Percentiles rank a stretch among this genome's conserved stretches.
Evolutionary conservation across 1,140 invertebrate genomes (phyloP).

Genomic region (Halesus radiatus): DNA sequence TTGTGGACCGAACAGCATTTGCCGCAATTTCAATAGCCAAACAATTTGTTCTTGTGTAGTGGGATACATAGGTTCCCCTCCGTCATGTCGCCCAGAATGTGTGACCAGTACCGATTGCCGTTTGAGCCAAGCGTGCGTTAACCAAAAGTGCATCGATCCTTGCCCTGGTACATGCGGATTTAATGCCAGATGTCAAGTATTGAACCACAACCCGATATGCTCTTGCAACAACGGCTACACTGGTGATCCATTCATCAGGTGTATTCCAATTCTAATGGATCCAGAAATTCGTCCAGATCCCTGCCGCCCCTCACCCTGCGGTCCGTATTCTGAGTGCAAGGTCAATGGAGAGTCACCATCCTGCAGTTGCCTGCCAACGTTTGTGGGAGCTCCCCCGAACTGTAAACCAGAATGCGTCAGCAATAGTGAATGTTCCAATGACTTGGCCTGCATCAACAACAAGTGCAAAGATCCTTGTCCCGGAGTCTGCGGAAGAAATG

Average conservation of each 20-base stretch:
- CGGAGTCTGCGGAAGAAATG: slow-evolving; percentile 80
- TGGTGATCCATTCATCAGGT: slow-evolving; percentile 71
- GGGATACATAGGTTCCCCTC: slow-evolving; percentile 75
- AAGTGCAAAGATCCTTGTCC: slow-evolving; percentile 82
- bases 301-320: slow-evolving; percentile 83
- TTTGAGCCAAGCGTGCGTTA: slow-evolving; percentile 74
- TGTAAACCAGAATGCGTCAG: slow-evolving; percentile 78
- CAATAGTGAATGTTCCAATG: slow-evolving; percentile 75
- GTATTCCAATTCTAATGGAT: slow-evolving; percentile 61
- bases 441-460: slow-evolving; percentile 74
- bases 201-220: slow-evolving; percentile 76
- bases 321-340: slow-evolving; percentile 80
- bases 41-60: slow-evolving; percentile 74
- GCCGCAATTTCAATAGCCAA: slow-evolving; percentile 70
- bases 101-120: slow-evolving; percentile 75
- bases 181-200: slow-evolving; percentile 76
- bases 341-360: slow-evolving; percentile 71
- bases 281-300: slow-evolving; percentile 69
- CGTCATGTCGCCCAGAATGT: slow-evolving; percentile 77
- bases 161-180: slow-evolving; percentile 77
- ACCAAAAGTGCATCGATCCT: slow-evolving; percentile 78
- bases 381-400: slow-evolving; percentile 77
- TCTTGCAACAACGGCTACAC: slow-evolving; percentile 69
- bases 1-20: slow-evolving; percentile 77
- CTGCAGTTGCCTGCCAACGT: slow-evolving; percentile 75